phyloP scores from a whole-genome alignment of 2,797 vertebrate species.

The Neomorphus geoffroyi region DNA sequence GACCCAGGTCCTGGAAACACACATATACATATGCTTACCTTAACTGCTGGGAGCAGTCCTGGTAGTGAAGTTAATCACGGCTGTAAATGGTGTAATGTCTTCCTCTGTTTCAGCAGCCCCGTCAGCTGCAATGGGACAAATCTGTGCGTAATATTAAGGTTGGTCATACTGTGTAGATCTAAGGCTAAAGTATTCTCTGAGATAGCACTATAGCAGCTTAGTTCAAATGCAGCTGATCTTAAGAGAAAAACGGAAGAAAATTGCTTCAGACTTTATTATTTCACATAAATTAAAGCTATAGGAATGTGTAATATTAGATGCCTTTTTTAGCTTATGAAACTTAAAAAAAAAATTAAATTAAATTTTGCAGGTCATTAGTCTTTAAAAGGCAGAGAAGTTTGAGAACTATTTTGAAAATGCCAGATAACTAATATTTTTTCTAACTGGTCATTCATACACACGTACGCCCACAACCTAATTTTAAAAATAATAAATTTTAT shows the following conservation, averaged over 20 bases:
- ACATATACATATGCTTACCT: not conserved
- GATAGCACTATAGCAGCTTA: not conserved
- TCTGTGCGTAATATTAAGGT: not conserved
- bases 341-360: not conserved
- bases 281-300: not conserved
- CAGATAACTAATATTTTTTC: not conserved
- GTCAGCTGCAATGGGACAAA: not conserved
- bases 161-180: not conserved
- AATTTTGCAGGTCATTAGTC: not conserved
- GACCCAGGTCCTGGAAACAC: not conserved
- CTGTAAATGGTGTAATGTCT: not conserved
- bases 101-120: not conserved
- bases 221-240: not conserved
- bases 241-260: not conserved
- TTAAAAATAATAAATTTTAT: slow-evolving; percentile 40
- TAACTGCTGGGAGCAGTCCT: not conserved
- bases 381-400: not conserved
- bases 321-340: not conserved
- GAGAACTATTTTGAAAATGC: slow-evolving; percentile 12
- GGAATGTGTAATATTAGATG: not conserved
- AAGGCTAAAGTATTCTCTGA: not conserved
- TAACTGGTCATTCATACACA: not conserved
- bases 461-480: not conserved
- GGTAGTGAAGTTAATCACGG: not conserved
- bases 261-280: not conserved